A percentile compares a stretch with the other conserved stretches of the same genome.
phyloP scores from a whole-genome alignment of 1,140 invertebrate species.

The Meloidogyne exigua region DNA sequence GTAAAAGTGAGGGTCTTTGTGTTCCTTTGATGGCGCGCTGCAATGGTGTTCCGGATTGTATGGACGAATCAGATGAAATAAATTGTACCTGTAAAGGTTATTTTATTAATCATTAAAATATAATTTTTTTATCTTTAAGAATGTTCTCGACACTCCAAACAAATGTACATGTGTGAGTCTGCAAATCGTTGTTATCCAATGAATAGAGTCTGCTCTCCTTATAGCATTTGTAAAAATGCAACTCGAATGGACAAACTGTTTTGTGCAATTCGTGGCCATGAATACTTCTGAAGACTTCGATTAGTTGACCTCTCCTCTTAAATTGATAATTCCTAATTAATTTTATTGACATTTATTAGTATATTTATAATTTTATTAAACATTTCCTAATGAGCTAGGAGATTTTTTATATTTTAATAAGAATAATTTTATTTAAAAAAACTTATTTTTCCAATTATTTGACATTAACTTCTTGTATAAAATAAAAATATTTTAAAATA shows the following conservation, averaged over 20 bases:
- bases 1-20: slow-evolving; percentile 34
- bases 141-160: slow-evolving; percentile 27
- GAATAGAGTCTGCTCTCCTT: slow-evolving; percentile 33
- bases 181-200: slow-evolving; percentile 29
- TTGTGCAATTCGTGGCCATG: slow-evolving; percentile 31
- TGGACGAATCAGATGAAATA: slow-evolving; percentile 43
- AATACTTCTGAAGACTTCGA: slow-evolving; percentile 2
- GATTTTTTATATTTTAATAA: too few species aligned
- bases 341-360: neutral
- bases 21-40: slow-evolving; percentile 32
- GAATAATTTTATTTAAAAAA: too few species aligned
- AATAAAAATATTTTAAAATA: too few species aligned
- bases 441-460: too few species aligned
- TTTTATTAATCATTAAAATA: slow-evolving; percentile 5
- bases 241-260: slow-evolving; percentile 33
- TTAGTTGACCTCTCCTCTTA: neutral
- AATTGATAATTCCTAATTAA: neutral
- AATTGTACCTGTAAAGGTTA: slow-evolving; percentile 35
- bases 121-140: slow-evolving; percentile 31
- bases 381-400: neutral
- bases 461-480: too few species aligned
- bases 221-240: slow-evolving; percentile 28
- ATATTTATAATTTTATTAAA: neutral
- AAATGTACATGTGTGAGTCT: slow-evolving; percentile 36
- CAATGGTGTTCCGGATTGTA: slow-evolving; percentile 40